These are phyloP conservation scores for Heliconius aoede DNA, from an alignment of 2,888 invertebrate species.

Conservation along the genomic window DNA sequence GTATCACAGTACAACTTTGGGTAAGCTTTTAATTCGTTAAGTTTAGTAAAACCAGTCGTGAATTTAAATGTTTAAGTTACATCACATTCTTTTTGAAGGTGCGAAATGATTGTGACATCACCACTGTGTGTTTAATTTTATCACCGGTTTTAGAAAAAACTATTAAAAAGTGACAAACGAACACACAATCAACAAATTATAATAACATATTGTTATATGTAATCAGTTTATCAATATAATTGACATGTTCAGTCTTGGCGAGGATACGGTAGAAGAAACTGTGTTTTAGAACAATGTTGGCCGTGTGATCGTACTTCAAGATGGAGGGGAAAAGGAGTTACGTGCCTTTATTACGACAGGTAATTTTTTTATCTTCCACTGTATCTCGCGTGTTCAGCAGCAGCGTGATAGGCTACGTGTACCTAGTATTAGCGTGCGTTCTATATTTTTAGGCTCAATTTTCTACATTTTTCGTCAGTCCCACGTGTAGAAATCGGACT, in stretches of 20 bases:
- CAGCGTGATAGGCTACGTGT: neutral
- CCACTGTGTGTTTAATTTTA: neutral
- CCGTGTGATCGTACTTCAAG: neutral
- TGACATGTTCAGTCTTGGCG: slow-evolving; percentile 31
- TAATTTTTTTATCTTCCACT: slow-evolving; percentile 32
- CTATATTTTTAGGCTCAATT: too few species aligned
- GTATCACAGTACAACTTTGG: too few species aligned
- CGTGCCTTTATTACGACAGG: slow-evolving; percentile 59
- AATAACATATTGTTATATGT: slow-evolving; percentile 32
- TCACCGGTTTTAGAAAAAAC: neutral
- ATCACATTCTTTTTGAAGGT: too few species aligned
- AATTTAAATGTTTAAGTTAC: too few species aligned
- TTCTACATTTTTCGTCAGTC: too few species aligned
- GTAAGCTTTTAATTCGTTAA: too few species aligned
- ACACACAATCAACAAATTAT: neutral
- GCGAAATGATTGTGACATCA: too few species aligned
- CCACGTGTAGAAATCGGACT: too few species aligned
- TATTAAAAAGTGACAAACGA: neutral
- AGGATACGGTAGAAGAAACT: slow-evolving; percentile 25
- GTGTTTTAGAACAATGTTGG: neutral
- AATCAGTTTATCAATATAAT: slow-evolving; percentile 40
- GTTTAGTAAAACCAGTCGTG: too few species aligned
- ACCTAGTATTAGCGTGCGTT: too few species aligned
- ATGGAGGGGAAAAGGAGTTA: slow-evolving; percentile 42
- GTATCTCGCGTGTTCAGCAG: neutral